These are phyloP conservation scores for Hesperia comma DNA, from an alignment of 2,888 invertebrate genomes.

Conservation along the genomic window DNA sequence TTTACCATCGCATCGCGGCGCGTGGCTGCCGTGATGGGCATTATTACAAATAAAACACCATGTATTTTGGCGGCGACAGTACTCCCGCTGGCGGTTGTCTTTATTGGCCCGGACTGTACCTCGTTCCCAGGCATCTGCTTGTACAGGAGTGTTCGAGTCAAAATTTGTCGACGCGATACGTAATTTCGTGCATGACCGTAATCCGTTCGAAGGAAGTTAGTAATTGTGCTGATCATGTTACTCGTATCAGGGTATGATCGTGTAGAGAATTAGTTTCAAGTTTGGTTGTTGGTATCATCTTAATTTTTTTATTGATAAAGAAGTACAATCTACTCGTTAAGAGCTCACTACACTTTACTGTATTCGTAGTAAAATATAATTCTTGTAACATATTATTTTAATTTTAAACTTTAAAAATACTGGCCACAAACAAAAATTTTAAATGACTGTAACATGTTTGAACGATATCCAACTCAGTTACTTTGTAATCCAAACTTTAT, in stretches of 20 bases:
- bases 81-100: slow-evolving; percentile 33
- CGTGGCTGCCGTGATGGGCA: slow-evolving; percentile 36
- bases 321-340: neutral
- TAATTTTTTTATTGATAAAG: neutral
- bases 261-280: slow-evolving; percentile 24
- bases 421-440: too few relatives aligned
- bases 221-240: slow-evolving; percentile 29
- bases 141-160: slow-evolving; percentile 30
- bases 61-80: slow-evolving; percentile 39
- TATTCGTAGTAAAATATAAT: too few relatives aligned
- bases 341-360: neutral
- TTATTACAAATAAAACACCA: slow-evolving; percentile 43
- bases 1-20: slow-evolving; percentile 26
- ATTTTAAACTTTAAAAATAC: too few relatives aligned
- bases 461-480: too few relatives aligned
- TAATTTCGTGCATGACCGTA: slow-evolving; percentile 40
- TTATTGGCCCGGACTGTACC: slow-evolving; percentile 32
- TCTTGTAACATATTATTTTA: too few relatives aligned
- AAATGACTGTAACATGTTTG: too few relatives aligned
- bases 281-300: neutral
- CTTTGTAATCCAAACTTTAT: too few relatives aligned
- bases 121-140: slow-evolving; percentile 38
- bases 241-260: slow-evolving; percentile 18
- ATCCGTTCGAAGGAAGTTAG: slow-evolving; percentile 34
- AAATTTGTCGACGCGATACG: slow-evolving; percentile 29